Conservation (phyloP, 2,888 invertebrate species). For the Druceiella hillmani region DNA sequence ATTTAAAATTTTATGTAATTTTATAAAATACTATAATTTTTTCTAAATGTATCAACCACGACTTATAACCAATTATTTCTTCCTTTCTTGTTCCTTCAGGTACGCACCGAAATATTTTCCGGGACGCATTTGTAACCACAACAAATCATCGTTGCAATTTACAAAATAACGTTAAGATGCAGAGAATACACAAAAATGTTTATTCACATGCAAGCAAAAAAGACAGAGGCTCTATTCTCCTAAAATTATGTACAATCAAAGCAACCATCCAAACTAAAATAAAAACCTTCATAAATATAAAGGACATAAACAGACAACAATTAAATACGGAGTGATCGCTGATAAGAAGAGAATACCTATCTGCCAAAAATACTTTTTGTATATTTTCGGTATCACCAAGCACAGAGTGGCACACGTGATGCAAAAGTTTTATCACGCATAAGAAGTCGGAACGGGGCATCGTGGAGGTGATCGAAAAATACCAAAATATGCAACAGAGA, state of each 20-base stretch:
- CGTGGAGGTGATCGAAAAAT: too few relatives aligned
- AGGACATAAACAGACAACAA: too few relatives aligned
- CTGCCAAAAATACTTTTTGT: constrained; percentile 10
- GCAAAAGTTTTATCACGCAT: too few relatives aligned
- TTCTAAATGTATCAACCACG: too few relatives aligned
- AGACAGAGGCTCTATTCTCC: constrained; percentile 10
- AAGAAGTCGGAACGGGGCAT: too few relatives aligned
- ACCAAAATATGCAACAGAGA: too few relatives aligned
- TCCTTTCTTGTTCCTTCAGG: constrained; percentile 1
- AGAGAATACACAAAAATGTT: constrained; percentile 5
- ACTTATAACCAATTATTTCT: too few relatives aligned
- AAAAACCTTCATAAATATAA: too few relatives aligned
- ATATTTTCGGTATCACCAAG: constrained; percentile 14
- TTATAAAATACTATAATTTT: too few relatives aligned
- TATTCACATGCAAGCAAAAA: constrained; percentile 8
- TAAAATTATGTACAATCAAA: constrained; percentile 11
- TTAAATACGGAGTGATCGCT: too few relatives aligned
- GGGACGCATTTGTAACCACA: constrained; percentile 4
- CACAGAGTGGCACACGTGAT: constrained; percentile 8
- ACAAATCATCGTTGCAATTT: background rate
- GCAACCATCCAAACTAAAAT: too few relatives aligned
- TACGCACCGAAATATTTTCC: background rate
- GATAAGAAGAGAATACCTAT: constrained; percentile 8
- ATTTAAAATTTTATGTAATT: too few relatives aligned
- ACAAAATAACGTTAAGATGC: constrained; percentile 2